These are phyloP conservation scores for Cheilosia grossa DNA, from an alignment of 2,888 invertebrate species.

Conservation along the genomic window DNA sequence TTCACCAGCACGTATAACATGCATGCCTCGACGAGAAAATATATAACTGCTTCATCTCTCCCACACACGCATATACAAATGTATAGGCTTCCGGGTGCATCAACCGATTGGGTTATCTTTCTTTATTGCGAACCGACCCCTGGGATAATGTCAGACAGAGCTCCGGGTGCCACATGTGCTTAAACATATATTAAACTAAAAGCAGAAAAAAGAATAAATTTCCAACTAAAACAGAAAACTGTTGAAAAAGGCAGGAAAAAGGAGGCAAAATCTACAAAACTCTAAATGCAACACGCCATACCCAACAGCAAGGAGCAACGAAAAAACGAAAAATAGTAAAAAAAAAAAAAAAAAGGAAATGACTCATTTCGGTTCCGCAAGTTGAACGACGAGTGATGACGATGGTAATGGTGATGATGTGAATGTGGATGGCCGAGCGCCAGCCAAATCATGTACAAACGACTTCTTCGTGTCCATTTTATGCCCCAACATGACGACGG, in stretches of 20 bases:
- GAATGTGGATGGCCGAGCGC: slow-evolving; percentile 53
- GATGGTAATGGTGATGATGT: slow-evolving; percentile 32
- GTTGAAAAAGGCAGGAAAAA: slow-evolving; percentile 38
- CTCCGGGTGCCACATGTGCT: slow-evolving; percentile 65
- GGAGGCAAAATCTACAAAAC: slow-evolving; percentile 46
- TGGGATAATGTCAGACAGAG: slow-evolving; percentile 61
- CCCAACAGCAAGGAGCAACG: slow-evolving; percentile 20
- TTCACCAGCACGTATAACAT: slow-evolving; percentile 66
- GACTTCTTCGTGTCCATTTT: slow-evolving; percentile 65
- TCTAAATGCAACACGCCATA: slow-evolving; percentile 21
- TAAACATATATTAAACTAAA: slow-evolving; percentile 42
- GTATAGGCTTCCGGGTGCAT: slow-evolving; percentile 73
- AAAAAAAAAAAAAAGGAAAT: slow-evolving; percentile 43
- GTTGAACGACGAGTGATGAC: slow-evolving; percentile 31
- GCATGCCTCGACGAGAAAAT: slow-evolving; percentile 52
- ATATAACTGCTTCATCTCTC: slow-evolving; percentile 44
- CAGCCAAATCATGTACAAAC: slow-evolving; percentile 67
- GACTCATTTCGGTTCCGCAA: slow-evolving; percentile 67
- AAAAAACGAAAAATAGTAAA: neutral
- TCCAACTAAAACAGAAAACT: slow-evolving; percentile 62
- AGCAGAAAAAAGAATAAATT: slow-evolving; percentile 18
- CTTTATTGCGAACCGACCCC: slow-evolving; percentile 46
- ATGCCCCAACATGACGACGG: slow-evolving; percentile 25
- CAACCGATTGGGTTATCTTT: slow-evolving; percentile 74
- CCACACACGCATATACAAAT: slow-evolving; percentile 20